A percentile compares a stretch with the other conserved stretches of the same genome.
Evolutionary conservation across 2,888 invertebrate species (phyloP).

Genomic region (Proisotoma minuta): DNA sequence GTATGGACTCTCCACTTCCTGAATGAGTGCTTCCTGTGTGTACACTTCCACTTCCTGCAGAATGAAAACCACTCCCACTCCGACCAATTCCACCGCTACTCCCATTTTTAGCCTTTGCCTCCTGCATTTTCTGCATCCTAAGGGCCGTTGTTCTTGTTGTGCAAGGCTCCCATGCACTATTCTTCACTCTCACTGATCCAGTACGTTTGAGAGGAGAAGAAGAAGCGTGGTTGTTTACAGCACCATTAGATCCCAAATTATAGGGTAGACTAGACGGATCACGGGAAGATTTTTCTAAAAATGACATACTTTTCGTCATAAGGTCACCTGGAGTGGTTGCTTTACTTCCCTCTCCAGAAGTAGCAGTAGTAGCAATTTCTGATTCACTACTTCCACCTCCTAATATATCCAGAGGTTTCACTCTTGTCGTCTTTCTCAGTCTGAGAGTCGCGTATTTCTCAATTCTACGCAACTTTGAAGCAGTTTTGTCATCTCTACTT

Average conservation of each 20-base stretch:
- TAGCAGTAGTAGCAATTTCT: conserved; percentile 7
- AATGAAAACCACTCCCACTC: conserved; percentile 16
- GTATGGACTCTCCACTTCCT: conserved; percentile 45
- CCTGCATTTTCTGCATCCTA: conserved; percentile 45
- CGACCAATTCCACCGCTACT: conserved; percentile 19
- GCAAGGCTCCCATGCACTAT: conserved; percentile 39
- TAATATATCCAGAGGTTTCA: conserved; percentile 29
- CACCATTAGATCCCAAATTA: conserved; percentile 16
- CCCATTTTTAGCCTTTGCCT: conserved; percentile 35
- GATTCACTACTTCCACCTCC: conserved; percentile 21
- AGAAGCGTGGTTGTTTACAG: too few species aligned
- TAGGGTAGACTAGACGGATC: not conserved
- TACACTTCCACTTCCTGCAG: conserved; percentile 13
- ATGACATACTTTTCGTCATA: conserved; percentile 47
- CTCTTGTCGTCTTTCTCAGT: conserved; percentile 33
- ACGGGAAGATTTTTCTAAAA: conserved; percentile 33
- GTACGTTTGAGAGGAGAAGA: conserved; percentile 38
- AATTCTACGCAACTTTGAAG: conserved; percentile 41
- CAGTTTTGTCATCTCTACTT: conserved; percentile 32
- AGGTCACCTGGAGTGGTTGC: conserved; percentile 27
- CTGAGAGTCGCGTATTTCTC: conserved; percentile 46
- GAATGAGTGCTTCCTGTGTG: conserved; percentile 37
- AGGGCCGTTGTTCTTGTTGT: conserved; percentile 44
- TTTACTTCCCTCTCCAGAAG: conserved; percentile 7
- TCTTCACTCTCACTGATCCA: conserved; percentile 40